Percentiles rank a stretch among this genome's conserved stretches.
Conservation (phyloP, 2,113 vertebrate species). For the Thymallus thymallus region DNA sequence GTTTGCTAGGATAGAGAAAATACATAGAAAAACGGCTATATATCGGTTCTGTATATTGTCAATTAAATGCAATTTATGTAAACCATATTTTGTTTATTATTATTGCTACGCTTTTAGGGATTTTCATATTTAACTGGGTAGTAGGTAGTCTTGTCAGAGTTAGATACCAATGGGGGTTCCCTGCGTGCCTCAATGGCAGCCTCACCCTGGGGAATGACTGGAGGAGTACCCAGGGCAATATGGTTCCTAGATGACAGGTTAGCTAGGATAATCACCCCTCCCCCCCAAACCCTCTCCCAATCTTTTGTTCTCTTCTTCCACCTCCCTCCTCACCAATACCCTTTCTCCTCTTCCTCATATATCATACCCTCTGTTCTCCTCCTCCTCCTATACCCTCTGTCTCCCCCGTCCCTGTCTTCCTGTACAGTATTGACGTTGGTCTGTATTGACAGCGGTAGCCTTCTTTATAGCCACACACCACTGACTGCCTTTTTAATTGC, state of each 20-base stretch:
- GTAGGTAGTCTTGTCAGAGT: not conserved
- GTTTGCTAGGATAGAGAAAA: not conserved
- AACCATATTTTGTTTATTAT: not conserved
- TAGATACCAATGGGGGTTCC: not conserved
- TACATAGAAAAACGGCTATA: not conserved
- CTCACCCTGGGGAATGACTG: not conserved
- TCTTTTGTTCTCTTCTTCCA: too few relatives aligned
- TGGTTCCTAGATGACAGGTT: not conserved
- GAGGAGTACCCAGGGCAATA: not conserved
- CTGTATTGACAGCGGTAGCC: conserved; percentile 52
- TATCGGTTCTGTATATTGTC: not conserved
- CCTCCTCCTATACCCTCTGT: not conserved
- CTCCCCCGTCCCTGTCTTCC: not conserved
- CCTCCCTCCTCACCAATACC: not conserved
- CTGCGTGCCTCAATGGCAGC: not conserved
- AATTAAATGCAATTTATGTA: not conserved
- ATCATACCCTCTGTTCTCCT: not conserved
- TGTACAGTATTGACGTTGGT: conserved; percentile 33
- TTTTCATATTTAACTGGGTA: not conserved
- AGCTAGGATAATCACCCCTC: not conserved
- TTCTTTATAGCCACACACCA: conserved; percentile 48
- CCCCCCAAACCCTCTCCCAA: not conserved
- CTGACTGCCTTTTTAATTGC: conserved; percentile 65
- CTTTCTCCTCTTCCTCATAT: not conserved
- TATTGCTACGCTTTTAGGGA: not conserved